phyloP scores from a whole-genome alignment of 2,888 invertebrate species.

The Dynastes tityus region DNA sequence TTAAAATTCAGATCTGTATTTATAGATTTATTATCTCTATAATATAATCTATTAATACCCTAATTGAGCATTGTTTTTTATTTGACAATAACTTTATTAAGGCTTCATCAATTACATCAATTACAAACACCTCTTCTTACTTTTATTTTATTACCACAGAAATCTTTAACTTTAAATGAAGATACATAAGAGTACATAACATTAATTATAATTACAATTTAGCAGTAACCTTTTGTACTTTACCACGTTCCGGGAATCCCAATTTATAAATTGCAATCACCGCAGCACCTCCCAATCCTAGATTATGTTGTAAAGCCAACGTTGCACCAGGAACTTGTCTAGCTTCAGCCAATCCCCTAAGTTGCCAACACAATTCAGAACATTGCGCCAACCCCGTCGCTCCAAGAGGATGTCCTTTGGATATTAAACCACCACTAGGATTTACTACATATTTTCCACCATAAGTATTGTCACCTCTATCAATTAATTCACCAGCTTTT shows the following conservation, averaged over 20 bases:
- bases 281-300: constrained; percentile 96
- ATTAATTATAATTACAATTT: background rate
- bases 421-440: constrained; percentile 98
- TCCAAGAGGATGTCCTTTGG: constrained; percentile 97
- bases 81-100: too few relatives aligned
- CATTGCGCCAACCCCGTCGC: constrained; percentile 93
- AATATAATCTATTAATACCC: too few relatives aligned
- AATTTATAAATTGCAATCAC: constrained; percentile 92
- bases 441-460: constrained; percentile 98
- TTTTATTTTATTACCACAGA: too few relatives aligned
- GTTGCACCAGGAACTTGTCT: constrained; percentile 83
- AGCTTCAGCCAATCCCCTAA: constrained; percentile 85
- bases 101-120: too few relatives aligned
- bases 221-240: background rate
- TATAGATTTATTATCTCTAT: too few relatives aligned
- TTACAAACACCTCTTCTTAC: too few relatives aligned
- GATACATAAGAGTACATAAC: background rate
- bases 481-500: constrained; percentile 92
- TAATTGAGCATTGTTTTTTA: too few relatives aligned
- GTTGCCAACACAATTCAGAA: constrained; percentile 87
- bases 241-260: constrained; percentile 80
- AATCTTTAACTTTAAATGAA: too few relatives aligned
- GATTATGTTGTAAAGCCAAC: constrained; percentile 95
- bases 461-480: constrained; percentile 96
- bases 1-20: too few relatives aligned